These are phyloP conservation scores for Elachura formosa DNA, from an alignment of 2,113 vertebrate species.

Conservation along the genomic window DNA sequence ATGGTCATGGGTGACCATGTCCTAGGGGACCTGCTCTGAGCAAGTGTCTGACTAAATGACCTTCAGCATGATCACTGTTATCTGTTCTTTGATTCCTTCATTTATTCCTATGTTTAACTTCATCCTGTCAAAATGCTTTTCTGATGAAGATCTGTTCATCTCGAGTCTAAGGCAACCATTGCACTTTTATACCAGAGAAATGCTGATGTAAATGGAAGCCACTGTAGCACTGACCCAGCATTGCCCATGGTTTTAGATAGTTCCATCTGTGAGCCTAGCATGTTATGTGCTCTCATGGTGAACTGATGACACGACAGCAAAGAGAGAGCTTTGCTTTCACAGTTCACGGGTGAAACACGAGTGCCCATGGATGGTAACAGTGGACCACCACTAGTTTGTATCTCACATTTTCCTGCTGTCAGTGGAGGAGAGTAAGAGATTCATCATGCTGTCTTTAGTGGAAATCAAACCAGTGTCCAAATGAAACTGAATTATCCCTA, in stretches of 20 bases:
- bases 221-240: neutral
- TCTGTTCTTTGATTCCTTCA: neutral
- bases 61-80: neutral
- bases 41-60: neutral
- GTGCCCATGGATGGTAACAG: neutral
- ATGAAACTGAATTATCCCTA: neutral
- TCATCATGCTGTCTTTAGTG: neutral
- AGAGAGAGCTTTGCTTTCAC: neutral
- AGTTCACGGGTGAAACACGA: neutral
- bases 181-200: neutral
- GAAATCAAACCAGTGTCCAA: neutral
- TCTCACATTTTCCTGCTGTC: neutral
- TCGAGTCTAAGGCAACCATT: neutral
- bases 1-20: neutral
- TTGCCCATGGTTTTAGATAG: neutral
- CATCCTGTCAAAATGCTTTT: neutral
- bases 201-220: neutral
- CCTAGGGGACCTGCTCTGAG: neutral
- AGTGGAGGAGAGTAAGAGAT: neutral
- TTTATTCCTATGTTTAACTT: neutral
- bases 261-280: fast-evolving
- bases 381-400: neutral
- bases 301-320: neutral
- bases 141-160: neutral
- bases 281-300: neutral